These are phyloP conservation scores for Planococcus citri DNA, from an alignment of 1,140 invertebrate species.

Conservation along the genomic window DNA sequence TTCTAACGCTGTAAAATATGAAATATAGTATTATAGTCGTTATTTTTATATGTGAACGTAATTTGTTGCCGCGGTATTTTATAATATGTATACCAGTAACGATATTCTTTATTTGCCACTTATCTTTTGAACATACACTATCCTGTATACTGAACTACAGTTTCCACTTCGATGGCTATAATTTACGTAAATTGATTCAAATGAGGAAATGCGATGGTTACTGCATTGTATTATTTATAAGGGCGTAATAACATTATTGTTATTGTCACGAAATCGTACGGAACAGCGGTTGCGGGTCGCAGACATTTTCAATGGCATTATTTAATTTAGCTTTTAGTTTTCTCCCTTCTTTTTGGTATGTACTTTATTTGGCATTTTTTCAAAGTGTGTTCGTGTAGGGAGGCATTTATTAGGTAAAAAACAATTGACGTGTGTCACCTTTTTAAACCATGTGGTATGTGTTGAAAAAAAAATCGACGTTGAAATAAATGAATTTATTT, in stretches of 20 bases:
- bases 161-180: background rate
- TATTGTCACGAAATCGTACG: slow-evolving; percentile 6
- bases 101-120: slow-evolving; percentile 5
- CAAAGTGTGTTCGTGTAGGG: too few relatives aligned
- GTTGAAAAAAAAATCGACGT: too few relatives aligned
- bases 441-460: too few relatives aligned
- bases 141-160: background rate
- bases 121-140: background rate
- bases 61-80: background rate
- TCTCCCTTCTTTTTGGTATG: background rate
- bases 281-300: background rate
- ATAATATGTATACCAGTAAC: background rate
- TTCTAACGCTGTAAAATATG: background rate
- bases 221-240: slow-evolving; percentile 8
- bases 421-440: too few relatives aligned
- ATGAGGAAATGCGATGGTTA: slow-evolving; percentile 6
- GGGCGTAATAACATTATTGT: slow-evolving; percentile 6
- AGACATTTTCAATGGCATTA: background rate
- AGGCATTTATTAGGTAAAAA: too few relatives aligned
- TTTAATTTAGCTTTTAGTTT: background rate
- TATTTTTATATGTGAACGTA: background rate
- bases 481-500: too few relatives aligned
- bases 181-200: slow-evolving; percentile 8
- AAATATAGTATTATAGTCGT: background rate
- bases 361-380: too few relatives aligned